Evolutionary conservation across 2,888 invertebrate species (phyloP).

Genomic region (Panzeria rudis): DNA sequence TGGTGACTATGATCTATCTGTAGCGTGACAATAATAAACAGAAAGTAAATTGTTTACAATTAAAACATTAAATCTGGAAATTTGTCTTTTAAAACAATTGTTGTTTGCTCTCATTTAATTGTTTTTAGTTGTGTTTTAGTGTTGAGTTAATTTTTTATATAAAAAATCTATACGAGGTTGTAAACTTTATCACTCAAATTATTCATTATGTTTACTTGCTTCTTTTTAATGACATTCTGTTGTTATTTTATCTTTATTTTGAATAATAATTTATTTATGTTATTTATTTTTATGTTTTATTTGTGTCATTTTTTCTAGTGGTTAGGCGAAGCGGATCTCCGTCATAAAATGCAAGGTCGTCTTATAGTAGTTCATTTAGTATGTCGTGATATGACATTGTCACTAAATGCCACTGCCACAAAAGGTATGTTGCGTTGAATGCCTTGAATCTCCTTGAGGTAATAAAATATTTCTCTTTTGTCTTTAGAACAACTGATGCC

Average conservation of each 20-base stretch:
- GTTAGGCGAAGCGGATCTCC: constrained; percentile 91
- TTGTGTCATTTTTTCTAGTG: constrained; percentile 86
- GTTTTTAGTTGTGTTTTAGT: background rate
- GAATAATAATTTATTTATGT: background rate
- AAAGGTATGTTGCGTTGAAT: constrained; percentile 54
- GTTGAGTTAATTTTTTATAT: background rate
- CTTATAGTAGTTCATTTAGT: constrained; percentile 91
- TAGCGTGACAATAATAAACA: constrained; percentile 58
- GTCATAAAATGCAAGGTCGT: constrained; percentile 91
- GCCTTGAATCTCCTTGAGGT: background rate
- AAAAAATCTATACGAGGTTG: background rate
- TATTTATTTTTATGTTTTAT: constrained; percentile 13
- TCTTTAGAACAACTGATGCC: constrained; percentile 78
- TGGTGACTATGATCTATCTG: constrained; percentile 4
- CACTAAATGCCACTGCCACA: constrained; percentile 82
- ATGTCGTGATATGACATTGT: constrained; percentile 88
- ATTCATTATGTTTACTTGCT: constrained; percentile 13
- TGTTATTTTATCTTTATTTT: background rate
- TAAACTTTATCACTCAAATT: constrained; percentile 43
- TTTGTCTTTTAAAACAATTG: constrained; percentile 43
- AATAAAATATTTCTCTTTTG: constrained; percentile 1
- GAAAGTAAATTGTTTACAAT: constrained; percentile 36
- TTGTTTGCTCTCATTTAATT: constrained; percentile 19
- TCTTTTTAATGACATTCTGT: constrained; percentile 7
- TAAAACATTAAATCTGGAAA: constrained; percentile 47